These are phyloP conservation scores for Apamea sordens DNA, from an alignment of 2,888 invertebrate genomes.

Conservation along the genomic window DNA sequence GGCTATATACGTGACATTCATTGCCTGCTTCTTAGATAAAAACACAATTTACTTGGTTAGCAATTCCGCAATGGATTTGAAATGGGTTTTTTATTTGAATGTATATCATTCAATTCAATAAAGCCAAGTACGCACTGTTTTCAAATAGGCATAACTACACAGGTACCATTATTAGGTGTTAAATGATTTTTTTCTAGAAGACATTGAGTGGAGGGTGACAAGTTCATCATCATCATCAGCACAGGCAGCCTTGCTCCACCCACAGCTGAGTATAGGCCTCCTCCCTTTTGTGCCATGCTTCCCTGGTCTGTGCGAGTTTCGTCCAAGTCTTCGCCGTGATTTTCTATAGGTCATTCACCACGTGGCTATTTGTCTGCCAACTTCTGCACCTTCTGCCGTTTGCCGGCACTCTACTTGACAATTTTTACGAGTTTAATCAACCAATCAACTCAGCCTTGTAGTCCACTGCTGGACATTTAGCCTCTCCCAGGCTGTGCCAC, in stretches of 20 bases:
- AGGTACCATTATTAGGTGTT: background rate
- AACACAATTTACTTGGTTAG: conserved; percentile 6
- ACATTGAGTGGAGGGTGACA: background rate
- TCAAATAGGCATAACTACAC: background rate
- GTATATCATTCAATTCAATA: background rate
- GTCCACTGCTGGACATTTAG: background rate
- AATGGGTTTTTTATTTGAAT: background rate
- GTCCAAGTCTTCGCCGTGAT: background rate
- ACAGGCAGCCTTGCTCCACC: background rate
- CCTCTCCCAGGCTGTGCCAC: background rate
- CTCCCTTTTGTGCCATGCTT: background rate
- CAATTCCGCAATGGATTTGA: background rate
- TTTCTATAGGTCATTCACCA: background rate
- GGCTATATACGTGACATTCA: conserved; percentile 15
- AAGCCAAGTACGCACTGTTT: background rate
- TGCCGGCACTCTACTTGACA: background rate
- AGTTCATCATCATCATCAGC: background rate
- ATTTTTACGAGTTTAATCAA: background rate
- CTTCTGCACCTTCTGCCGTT: background rate
- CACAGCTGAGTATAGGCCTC: background rate
- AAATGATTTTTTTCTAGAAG: background rate
- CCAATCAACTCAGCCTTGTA: background rate
- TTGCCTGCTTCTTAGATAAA: conserved; percentile 10
- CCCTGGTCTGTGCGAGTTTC: background rate
- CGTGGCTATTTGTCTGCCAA: background rate